These are phyloP conservation scores for Tricholauxania praeusta DNA, from an alignment of 2,888 invertebrate species.

Conservation along the genomic window DNA sequence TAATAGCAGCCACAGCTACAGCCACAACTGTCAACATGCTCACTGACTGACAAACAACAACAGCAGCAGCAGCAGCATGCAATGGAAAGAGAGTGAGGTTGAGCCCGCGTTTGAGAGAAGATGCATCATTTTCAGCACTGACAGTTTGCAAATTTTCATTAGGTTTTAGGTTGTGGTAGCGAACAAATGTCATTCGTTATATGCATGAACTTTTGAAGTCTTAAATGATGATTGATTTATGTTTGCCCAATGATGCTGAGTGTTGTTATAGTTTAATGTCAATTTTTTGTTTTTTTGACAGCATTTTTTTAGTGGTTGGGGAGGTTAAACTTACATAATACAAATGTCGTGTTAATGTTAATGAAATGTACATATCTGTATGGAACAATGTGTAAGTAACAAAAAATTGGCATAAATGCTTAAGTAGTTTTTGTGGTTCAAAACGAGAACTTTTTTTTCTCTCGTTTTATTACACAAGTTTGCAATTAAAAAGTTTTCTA, in stretches of 20 bases:
- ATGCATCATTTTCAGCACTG: conserved; percentile 27
- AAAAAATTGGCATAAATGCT: neutral
- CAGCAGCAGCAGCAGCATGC: neutral
- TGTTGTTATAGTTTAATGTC: no score
- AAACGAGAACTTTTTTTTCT: neutral
- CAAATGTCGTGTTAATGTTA: neutral
- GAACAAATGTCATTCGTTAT: neutral
- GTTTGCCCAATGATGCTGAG: neutral
- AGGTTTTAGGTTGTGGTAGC: conserved; percentile 7
- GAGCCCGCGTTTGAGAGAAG: neutral
- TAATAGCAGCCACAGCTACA: neutral
- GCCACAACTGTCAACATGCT: no score
- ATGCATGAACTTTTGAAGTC: neutral
- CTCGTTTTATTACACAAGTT: neutral
- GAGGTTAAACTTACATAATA: neutral
- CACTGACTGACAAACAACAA: no score
- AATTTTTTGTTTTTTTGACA: no score
- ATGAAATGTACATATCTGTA: neutral
- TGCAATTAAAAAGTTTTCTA: neutral
- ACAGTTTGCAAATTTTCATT: conserved; percentile 32
- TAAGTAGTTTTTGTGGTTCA: conserved; percentile 8
- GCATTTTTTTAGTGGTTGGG: no score
- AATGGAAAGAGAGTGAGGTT: neutral
- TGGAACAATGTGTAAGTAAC: neutral
- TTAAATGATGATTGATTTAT: conserved; percentile 23